A percentile compares a stretch with the other conserved stretches of the same genome.
Evolutionary conservation across 2,113 vertebrate species (phyloP).

Genomic region (Pagrus major): DNA sequence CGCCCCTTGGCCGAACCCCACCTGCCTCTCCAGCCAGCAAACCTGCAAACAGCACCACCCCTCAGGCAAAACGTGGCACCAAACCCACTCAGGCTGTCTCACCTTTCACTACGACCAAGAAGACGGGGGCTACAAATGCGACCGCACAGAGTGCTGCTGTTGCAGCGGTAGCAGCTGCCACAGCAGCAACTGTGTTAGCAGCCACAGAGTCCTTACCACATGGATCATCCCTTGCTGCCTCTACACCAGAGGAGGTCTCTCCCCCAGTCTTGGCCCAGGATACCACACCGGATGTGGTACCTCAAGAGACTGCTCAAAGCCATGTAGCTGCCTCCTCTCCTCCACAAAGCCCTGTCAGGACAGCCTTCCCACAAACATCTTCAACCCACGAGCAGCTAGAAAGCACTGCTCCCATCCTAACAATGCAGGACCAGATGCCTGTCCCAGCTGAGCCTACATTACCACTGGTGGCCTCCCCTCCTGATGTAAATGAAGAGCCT

Average conservation of each 20-base stretch:
- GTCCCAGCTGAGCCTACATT: slow-evolving; percentile 8
- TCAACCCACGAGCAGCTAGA: slow-evolving; percentile 5
- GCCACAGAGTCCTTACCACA: slow-evolving; percentile 5
- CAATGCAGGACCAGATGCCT: slow-evolving; percentile 4
- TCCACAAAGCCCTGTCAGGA: slow-evolving; percentile 20
- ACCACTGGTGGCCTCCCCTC: slow-evolving; percentile 13
- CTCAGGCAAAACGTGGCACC: slow-evolving; percentile 45
- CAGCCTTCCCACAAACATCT: slow-evolving; percentile 4
- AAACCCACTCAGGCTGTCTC: slow-evolving; percentile 78
- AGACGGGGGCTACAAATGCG: slow-evolving; percentile 21
- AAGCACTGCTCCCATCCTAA: slow-evolving; percentile 21
- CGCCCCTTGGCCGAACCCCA: slow-evolving; percentile 46
- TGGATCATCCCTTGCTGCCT: neutral
- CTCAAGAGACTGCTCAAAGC: slow-evolving; percentile 24
- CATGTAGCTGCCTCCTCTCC: slow-evolving; percentile 20
- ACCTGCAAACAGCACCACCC: slow-evolving; percentile 37
- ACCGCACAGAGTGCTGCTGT: neutral
- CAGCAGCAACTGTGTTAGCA: slow-evolving; percentile 19
- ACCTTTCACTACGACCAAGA: slow-evolving; percentile 65
- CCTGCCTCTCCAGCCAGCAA: slow-evolving; percentile 64
- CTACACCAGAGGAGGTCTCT: slow-evolving; percentile 22
- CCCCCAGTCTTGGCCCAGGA: slow-evolving; percentile 7
- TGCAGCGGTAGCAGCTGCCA: neutral
- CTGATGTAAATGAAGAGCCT: slow-evolving; percentile 47
- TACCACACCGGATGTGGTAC: slow-evolving; percentile 5